These are phyloP conservation scores for Plebejus anna DNA, from an alignment of 2,888 invertebrate species.

Conservation along the genomic window DNA sequence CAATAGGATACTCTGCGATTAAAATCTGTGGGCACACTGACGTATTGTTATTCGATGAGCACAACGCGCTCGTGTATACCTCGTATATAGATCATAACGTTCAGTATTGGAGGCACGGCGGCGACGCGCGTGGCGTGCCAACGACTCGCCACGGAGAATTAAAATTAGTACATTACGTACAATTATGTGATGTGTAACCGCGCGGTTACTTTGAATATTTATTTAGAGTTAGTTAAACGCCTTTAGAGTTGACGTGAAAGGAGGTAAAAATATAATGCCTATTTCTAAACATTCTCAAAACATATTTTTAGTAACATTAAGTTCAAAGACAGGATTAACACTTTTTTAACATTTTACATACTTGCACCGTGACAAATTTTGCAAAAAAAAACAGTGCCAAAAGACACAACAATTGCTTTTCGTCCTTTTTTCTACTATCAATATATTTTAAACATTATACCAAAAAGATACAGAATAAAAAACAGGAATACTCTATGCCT, in stretches of 20 bases:
- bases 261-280: no score
- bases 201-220: conserved; percentile 19
- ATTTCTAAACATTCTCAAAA: no score
- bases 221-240: neutral
- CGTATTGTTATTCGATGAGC: conserved; percentile 58
- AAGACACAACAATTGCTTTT: no score
- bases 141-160: conserved; percentile 49
- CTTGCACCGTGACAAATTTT: no score
- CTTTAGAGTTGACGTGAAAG: neutral
- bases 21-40: conserved; percentile 52
- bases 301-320: no score
- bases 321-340: no score
- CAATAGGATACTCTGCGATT: conserved; percentile 19
- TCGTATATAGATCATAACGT: conserved; percentile 79
- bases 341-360: no score
- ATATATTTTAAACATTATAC: neutral
- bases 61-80: conserved; percentile 69
- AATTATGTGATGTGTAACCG: conserved; percentile 23
- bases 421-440: no score
- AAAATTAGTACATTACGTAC: conserved; percentile 48
- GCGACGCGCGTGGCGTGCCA: conserved; percentile 51
- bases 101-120: conserved; percentile 68
- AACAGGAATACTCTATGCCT: neutral
- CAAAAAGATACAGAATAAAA: neutral
- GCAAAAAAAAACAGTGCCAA: no score